A percentile compares a stretch with the other conserved stretches of the same genome.
Evolutionary conservation across 2,797 vertebrate genomes (phyloP).

Genomic region (Anas bahamensis): DNA sequence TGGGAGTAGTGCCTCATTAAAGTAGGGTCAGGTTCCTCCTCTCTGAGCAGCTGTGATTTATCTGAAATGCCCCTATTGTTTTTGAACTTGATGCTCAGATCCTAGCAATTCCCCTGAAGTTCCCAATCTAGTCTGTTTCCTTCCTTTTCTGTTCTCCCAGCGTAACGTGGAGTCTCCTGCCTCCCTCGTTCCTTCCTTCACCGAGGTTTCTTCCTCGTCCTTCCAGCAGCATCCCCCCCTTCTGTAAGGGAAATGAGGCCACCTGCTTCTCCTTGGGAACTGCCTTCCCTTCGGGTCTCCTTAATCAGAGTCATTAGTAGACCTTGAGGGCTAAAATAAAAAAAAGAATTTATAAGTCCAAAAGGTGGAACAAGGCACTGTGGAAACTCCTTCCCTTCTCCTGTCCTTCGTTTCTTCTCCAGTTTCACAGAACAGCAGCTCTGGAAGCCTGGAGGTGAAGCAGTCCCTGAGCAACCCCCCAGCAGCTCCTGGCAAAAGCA

Average conservation of each 20-base stretch:
- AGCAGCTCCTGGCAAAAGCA: background rate
- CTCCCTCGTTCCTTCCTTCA: background rate
- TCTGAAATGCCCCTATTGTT: accelerated
- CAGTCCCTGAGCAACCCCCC: accelerated
- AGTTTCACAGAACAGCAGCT: background rate
- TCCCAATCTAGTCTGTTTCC: background rate
- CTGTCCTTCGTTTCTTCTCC: background rate
- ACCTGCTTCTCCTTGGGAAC: background rate
- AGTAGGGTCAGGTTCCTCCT: background rate
- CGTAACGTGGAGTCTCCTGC: background rate
- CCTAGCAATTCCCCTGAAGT: background rate
- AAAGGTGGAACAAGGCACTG: background rate
- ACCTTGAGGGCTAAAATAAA: background rate
- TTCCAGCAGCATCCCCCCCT: background rate
- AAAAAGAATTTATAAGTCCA: background rate
- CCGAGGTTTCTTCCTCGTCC: background rate
- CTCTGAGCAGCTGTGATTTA: background rate
- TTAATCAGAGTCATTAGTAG: background rate
- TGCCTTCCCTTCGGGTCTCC: background rate
- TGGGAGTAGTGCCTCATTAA: background rate
- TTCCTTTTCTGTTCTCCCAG: background rate
- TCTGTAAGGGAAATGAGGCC: background rate
- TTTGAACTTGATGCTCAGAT: background rate
- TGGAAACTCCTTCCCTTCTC: background rate
- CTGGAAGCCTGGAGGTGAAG: background rate